Evolutionary conservation across 2,888 invertebrate genomes (phyloP).

Genomic region (Eristalis pertinax): DNA sequence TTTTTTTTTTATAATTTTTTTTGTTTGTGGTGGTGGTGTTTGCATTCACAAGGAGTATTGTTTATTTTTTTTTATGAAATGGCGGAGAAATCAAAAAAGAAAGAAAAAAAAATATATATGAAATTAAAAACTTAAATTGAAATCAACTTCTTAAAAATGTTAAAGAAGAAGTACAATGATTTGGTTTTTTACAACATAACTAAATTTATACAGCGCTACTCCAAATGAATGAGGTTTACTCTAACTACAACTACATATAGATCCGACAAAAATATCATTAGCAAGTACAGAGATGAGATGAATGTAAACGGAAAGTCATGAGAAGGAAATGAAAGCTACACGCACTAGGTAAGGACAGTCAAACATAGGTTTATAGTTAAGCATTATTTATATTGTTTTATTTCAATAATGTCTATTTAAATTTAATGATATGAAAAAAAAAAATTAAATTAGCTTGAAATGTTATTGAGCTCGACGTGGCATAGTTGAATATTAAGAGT

Average conservation of each 20-base stretch:
- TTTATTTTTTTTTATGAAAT: conserved; percentile 70
- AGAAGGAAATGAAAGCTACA: conserved; percentile 3
- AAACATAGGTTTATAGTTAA: not conserved
- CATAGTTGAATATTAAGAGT: no score
- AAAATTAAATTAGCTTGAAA: not conserved
- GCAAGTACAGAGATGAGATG: not conserved
- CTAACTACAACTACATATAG: conserved; percentile 24
- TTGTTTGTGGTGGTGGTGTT: conserved; percentile 70
- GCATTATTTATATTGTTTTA: not conserved
- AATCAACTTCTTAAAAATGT: conserved; percentile 36
- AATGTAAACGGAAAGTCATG: not conserved
- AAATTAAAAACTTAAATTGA: conserved; percentile 70
- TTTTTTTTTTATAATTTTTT: conserved; percentile 43
- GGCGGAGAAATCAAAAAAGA: conserved; percentile 74
- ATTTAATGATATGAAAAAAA: not conserved
- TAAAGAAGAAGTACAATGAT: conserved; percentile 39
- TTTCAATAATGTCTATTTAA: not conserved
- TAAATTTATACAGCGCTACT: conserved; percentile 10
- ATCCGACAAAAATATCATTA: not conserved
- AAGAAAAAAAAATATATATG: conserved; percentile 72
- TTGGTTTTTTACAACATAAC: not conserved
- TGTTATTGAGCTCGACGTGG: no score
- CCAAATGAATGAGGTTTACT: conserved; percentile 1
- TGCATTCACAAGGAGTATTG: conserved; percentile 74
- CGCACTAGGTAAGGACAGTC: not conserved